Evolutionary conservation across 2,113 vertebrate genomes (phyloP), one percentile per base, ranked within the genome.

Genomic region (Ciconia maguari): DNA sequence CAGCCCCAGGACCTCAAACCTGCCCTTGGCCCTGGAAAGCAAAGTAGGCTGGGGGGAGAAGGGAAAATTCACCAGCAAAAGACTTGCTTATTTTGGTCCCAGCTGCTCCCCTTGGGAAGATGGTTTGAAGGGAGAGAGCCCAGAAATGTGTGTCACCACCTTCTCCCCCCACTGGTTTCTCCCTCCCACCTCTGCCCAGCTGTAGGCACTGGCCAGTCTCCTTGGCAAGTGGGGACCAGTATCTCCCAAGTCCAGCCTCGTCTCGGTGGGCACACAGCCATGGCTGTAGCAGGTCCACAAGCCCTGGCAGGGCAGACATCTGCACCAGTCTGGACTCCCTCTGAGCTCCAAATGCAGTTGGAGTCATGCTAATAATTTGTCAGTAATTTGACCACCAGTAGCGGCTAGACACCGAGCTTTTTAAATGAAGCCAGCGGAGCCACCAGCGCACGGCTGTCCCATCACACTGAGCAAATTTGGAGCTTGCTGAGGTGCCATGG

Each of bases 401-500:
- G 57, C 3, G 2, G 46, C n/a, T 18, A 32, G n/a, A 57, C n/a
- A 83, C 8, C 1, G 5, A 54, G 36, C 25, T 72, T 68, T 72
- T 49, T 16, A 57, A 61, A 83, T 4, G 4, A 76, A 79, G 48
- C 16, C 57, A 62, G 17, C 0, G 1, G 29, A 68, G 21, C 52
- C 75, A 62, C 21, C 16, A 60, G 76, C 5, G 3, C 41, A 7
- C 1, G 4, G 38, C 44, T 80, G 27, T 86, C 29, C 48, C 36
- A 46, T 16, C 30, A 34, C 9, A 3, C 34, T 52, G 34, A 75
- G n/a, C 0, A 1, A 62, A 89, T n/a, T 0, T 34, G 49, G n/a
- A 71, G 49, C 11, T 3, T 60, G 36, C 13, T 4, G 21, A 80
- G 65, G 42, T 38, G 87, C n/a, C 71, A 58, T 0, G 32, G 62